phyloP scores from a whole-genome alignment of 2,113 vertebrate genomes.

The Perca schrenkii region DNA sequence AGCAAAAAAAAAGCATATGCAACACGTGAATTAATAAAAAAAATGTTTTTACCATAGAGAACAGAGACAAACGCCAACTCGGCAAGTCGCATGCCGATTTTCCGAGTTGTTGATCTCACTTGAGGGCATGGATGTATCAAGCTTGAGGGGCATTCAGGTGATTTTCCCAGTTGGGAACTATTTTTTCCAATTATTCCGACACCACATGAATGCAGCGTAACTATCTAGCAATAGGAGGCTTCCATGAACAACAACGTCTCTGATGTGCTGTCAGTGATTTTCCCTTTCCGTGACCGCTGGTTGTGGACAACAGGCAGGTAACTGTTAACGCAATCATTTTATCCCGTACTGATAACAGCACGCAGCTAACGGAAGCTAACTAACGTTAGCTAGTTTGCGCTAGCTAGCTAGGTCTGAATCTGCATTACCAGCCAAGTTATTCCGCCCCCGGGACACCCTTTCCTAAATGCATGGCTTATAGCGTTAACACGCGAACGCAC shows the following conservation, averaged over 20 bases:
- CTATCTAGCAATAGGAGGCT: not conserved
- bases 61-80: too few species aligned
- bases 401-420: conserved; percentile 17
- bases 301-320: conserved; percentile 35
- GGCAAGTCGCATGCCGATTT: too few species aligned
- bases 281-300: not conserved
- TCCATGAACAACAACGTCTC: not conserved
- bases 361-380: conserved; percentile 50
- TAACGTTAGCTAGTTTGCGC: conserved; percentile 42
- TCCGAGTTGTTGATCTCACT: too few species aligned
- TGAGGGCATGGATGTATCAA: too few species aligned
- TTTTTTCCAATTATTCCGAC: too few species aligned
- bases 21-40: too few species aligned
- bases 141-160: too few species aligned
- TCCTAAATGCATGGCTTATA: not conserved
- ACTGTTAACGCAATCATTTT: conserved; percentile 1
- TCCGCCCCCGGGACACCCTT: not conserved
- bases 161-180: too few species aligned
- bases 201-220: too few species aligned
- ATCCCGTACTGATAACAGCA: not conserved
- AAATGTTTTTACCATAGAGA: too few species aligned
- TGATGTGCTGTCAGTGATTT: not conserved
- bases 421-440: not conserved
- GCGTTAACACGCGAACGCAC: rapidly evolving
- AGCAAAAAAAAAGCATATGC: too few species aligned